phyloP scores from a whole-genome alignment of 2,797 vertebrate genomes.

The Anisognathus igniventris region DNA sequence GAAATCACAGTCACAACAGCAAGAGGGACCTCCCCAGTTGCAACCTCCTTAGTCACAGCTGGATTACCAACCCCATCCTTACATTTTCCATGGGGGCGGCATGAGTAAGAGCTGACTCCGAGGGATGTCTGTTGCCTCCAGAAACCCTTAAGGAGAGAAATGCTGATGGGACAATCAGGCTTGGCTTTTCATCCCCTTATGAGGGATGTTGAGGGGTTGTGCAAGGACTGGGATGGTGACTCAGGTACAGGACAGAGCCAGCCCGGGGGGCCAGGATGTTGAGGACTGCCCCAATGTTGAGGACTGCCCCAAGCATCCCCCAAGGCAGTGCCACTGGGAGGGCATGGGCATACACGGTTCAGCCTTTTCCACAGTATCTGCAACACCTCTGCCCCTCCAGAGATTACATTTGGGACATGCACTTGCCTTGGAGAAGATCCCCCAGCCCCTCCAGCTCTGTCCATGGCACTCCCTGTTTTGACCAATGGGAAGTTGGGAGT shows the following conservation, averaged over 20 bases:
- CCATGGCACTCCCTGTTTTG: not conserved
- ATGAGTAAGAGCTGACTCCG: constrained; percentile 50
- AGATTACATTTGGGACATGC: fast-evolving
- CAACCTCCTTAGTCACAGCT: constrained; percentile 31
- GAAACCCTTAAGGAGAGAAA: not conserved
- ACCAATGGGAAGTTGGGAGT: fast-evolving
- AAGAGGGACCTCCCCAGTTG: not conserved
- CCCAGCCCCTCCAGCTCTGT: not conserved
- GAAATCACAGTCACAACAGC: not conserved
- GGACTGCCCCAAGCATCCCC: not conserved
- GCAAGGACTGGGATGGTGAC: not conserved
- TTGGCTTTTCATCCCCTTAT: not conserved
- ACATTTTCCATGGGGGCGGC: not conserved
- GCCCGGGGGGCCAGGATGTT: not conserved
- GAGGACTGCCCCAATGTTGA: not conserved
- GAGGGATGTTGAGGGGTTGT: not conserved
- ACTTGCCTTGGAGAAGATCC: not conserved
- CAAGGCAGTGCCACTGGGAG: not conserved
- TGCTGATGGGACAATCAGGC: not conserved
- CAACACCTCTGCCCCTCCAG: not conserved
- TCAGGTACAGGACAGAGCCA: not conserved
- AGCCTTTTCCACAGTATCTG: not conserved
- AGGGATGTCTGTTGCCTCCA: not conserved
- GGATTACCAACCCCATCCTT: constrained; percentile 17
- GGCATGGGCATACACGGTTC: not conserved